Base-by-base conservation (phyloP, 2,797 vertebrate genomes). In the Decapterus maruadsi region DNA sequence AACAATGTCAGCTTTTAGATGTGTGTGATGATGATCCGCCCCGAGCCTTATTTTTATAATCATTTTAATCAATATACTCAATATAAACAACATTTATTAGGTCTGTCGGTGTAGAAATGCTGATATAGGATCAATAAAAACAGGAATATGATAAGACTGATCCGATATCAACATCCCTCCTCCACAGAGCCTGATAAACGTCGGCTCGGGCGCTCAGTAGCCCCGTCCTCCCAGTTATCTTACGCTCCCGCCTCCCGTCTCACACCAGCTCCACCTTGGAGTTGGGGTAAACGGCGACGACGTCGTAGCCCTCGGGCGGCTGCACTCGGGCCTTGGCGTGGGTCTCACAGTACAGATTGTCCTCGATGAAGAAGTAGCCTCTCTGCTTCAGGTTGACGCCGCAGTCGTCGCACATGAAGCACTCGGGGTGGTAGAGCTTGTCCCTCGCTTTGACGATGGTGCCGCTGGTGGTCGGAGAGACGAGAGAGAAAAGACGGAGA, bases 341-440 rank as follows among this genome's bases (percentile, higher is more conserved):
- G 1, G 93, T 97, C 96, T 99, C 98, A n/a, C 98, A 99, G 93
- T 98, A 99, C 62, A 99, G 96, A 87, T 93, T 96, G 73, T 98
- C 98, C 50, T 99, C 97, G 11, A 99, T 96, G 93, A 98, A 99
- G 94, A 99, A 99, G 90, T 99, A 99, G 1, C 98, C 98, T 3
- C 93, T 93, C 86, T 98, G 97, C 92, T 99, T 99, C 61, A 99
- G 95, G 93, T 99, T 99, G 81, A 96, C 70, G 84, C 96, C 93
- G 0, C 98, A 99, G 95, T 99, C 98, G 0, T 97, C 95, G 0
- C 98, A 99, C 94, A 96, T 95, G 91, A 99, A 99, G 93, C 98
- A 99, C 77, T 98, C 97, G 0, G 98, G 97, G 85, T 99, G 98
- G 93, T 99, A 99, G 65, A 99, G 97, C 82, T 99, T 99, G 95